A percentile compares a stretch with the other conserved stretches of the same genome.
These are phyloP conservation scores for Reticulitermes lucifugus DNA, from an alignment of 2,888 invertebrate genomes.

Conservation along the genomic window DNA sequence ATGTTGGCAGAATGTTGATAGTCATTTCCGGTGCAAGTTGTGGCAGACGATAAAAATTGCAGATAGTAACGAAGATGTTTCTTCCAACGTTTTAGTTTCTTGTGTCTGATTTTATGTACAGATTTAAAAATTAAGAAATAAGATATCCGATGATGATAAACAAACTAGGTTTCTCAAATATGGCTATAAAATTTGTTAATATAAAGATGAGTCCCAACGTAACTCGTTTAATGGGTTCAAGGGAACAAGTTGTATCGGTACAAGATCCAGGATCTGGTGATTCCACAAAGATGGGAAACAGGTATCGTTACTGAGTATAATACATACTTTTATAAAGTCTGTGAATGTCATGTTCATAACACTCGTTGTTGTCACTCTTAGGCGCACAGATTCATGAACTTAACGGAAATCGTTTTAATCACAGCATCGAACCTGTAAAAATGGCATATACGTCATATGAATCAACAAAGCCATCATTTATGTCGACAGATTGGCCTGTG, in stretches of 20 bases:
- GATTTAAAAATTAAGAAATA: constrained; percentile 5
- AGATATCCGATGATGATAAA: not conserved
- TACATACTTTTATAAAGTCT: not conserved
- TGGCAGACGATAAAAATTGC: not conserved
- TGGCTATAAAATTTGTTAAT: not conserved
- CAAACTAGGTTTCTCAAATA: not conserved
- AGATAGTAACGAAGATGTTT: not conserved
- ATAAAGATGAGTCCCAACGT: not conserved
- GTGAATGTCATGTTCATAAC: not conserved
- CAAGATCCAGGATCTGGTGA: constrained; percentile 5
- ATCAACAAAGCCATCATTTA: constrained; percentile 61
- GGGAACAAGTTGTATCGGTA: not conserved
- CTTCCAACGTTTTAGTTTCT: not conserved
- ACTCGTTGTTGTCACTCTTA: not conserved
- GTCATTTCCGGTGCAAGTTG: not conserved
- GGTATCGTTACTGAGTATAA: not conserved
- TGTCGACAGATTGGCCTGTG: constrained; percentile 69
- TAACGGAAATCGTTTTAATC: constrained; percentile 19
- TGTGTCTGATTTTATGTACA: not conserved
- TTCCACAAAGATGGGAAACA: constrained; percentile 12
- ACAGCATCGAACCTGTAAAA: constrained; percentile 66
- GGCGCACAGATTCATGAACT: not conserved
- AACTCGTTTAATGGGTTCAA: constrained; percentile 5
- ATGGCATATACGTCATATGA: constrained; percentile 78
- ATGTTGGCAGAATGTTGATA: not conserved